A percentile compares a stretch with the other conserved stretches of the same genome.
These are phyloP conservation scores for Oryzias woworae DNA, from an alignment of 2,113 vertebrate genomes.

Conservation along the genomic window DNA sequence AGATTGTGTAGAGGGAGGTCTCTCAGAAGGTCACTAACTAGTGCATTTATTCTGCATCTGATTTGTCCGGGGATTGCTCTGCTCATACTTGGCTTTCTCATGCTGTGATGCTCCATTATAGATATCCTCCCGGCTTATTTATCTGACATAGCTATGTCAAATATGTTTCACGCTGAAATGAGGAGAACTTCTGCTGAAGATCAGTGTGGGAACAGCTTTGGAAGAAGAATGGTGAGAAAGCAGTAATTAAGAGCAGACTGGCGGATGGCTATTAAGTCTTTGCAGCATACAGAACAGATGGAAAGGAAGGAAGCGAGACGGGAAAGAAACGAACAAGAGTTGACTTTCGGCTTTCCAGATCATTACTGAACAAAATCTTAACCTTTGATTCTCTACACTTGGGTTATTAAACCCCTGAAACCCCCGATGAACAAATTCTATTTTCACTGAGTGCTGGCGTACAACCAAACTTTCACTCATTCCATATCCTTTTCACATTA, in stretches of 20 bases:
- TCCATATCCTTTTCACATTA: no score
- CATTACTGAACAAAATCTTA: background rate
- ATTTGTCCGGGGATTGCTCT: slow-evolving; percentile 47
- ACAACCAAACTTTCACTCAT: no score
- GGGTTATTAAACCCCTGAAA: no score
- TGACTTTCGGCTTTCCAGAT: background rate
- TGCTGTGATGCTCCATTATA: slow-evolving; percentile 60
- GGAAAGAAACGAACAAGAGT: background rate
- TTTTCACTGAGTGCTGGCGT: no score
- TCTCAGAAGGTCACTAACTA: slow-evolving; percentile 55
- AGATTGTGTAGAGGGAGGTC: slow-evolving; percentile 26
- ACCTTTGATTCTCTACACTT: no score
- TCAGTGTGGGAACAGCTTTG: slow-evolving; percentile 53
- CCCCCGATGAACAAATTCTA: no score
- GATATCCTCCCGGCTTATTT: slow-evolving; percentile 64
- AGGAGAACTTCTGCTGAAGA: slow-evolving; percentile 31
- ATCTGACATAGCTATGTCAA: background rate
- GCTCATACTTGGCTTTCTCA: slow-evolving; percentile 66
- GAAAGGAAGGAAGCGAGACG: slow-evolving; percentile 13
- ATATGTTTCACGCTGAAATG: background rate
- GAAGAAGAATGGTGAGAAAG: slow-evolving; percentile 33
- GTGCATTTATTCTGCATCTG: slow-evolving; percentile 46
- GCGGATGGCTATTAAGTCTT: slow-evolving; percentile 58
- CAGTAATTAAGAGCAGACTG: slow-evolving; percentile 50
- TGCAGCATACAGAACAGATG: slow-evolving; percentile 26